These are phyloP conservation scores for Rachycentron canadum DNA, from an alignment of 2,797 vertebrate genomes.

Conservation along the genomic window DNA sequence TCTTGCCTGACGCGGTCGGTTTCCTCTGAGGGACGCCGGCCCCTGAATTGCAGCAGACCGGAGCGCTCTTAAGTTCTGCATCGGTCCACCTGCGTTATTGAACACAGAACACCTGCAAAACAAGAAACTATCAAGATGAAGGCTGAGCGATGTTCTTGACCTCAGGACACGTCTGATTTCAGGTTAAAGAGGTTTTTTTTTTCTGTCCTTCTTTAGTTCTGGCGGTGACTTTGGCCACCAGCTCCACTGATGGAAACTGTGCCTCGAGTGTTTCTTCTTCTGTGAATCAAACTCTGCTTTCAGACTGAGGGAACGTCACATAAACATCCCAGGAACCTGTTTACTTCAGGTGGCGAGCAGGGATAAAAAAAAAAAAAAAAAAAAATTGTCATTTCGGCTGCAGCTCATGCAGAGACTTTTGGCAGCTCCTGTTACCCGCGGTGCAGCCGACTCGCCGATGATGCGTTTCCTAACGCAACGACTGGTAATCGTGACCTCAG, in stretches of 20 bases:
- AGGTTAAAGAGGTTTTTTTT: background rate
- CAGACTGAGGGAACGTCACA: slow-evolving; percentile 8
- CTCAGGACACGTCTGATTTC: too few species aligned
- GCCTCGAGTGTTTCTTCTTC: background rate
- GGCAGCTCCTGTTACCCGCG: background rate
- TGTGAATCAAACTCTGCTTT: background rate
- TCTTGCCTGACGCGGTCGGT: too few species aligned
- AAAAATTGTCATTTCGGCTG: slow-evolving; percentile 1
- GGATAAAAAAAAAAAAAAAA: background rate
- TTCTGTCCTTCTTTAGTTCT: background rate
- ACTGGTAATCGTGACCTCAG: slow-evolving; percentile 44
- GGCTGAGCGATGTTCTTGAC: too few species aligned
- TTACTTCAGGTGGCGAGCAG: background rate
- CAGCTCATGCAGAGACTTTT: slow-evolving; percentile 17
- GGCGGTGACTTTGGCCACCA: background rate
- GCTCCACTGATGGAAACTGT: background rate
- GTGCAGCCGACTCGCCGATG: background rate
- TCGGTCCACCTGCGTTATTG: too few species aligned
- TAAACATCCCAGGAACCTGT: slow-evolving; percentile 9
- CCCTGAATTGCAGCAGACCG: too few species aligned
- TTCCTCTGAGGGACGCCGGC: too few species aligned
- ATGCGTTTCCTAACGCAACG: slow-evolving; percentile 30
- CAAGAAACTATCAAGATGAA: too few species aligned
- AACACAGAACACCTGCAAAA: too few species aligned
- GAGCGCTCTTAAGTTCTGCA: too few species aligned